Evolutionary conservation across 2,888 invertebrate species (phyloP).

Genomic region (Phyllotreta cruciferae): DNA sequence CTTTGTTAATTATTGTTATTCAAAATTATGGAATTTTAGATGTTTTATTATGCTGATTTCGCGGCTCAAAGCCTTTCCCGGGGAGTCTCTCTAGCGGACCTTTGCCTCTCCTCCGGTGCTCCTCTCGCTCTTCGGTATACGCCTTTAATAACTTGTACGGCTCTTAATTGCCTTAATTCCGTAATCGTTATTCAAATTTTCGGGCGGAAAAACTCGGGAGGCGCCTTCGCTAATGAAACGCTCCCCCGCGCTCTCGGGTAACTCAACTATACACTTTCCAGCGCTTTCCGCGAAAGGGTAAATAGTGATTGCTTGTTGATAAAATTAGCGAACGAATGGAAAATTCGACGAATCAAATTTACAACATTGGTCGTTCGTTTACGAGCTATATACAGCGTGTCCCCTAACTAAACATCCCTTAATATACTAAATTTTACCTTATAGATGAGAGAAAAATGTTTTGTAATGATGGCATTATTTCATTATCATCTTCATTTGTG

Average conservation of each 20-base stretch:
- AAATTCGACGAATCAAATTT: constrained; percentile 1
- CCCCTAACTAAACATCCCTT: too few relatives aligned
- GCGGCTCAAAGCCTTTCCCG: constrained; percentile 52
- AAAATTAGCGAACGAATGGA: constrained; percentile 17
- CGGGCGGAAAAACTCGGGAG: constrained; percentile 40
- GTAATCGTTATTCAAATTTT: constrained; percentile 50
- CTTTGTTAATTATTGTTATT: constrained; percentile 61
- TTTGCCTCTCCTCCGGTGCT: constrained; percentile 47
- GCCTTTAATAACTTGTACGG: constrained; percentile 46
- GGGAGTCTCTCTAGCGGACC: constrained; percentile 47
- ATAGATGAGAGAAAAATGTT: too few relatives aligned
- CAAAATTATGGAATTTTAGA: constrained; percentile 62
- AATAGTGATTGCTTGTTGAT: constrained; percentile 33
- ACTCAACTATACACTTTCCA: constrained; percentile 25
- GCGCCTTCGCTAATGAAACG: constrained; percentile 36
- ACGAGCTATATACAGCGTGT: too few relatives aligned
- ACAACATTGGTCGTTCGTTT: background rate
- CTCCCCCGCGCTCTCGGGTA: constrained; percentile 19
- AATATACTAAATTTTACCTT: too few relatives aligned
- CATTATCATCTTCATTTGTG: too few relatives aligned
- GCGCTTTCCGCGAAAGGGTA: constrained; percentile 27
- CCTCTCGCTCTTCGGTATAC: constrained; percentile 46
- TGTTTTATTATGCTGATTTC: constrained; percentile 61
- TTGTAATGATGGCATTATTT: too few relatives aligned
- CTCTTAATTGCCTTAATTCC: constrained; percentile 51